These are phyloP conservation scores for Yponomeuta plumbellus DNA, from an alignment of 2,888 invertebrate genomes.

Conservation along the genomic window DNA sequence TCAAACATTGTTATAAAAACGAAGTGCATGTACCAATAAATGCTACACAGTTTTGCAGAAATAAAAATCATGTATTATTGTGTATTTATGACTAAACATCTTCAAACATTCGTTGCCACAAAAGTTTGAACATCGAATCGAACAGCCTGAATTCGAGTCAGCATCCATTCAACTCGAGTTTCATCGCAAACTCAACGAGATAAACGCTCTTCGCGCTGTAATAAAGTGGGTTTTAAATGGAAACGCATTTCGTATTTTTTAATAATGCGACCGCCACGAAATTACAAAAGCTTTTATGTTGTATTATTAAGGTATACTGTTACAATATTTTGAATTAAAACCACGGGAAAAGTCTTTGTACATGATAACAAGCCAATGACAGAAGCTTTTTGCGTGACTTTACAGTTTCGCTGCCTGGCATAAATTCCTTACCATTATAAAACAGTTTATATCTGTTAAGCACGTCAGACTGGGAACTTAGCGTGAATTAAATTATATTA, in stretches of 20 bases:
- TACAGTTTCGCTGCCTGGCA: neutral
- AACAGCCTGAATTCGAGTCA: too few relatives aligned
- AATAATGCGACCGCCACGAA: neutral
- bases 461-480: neutral
- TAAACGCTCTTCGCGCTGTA: constrained; percentile 21
- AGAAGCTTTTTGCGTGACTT: neutral
- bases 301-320: neutral
- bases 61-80: too few relatives aligned
- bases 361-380: neutral
- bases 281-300: neutral
- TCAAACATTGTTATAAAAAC: too few relatives aligned
- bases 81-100: too few relatives aligned
- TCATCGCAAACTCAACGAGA: neutral
- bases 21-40: too few relatives aligned
- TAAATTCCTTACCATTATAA: neutral
- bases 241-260: neutral
- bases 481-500: neutral
- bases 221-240: constrained; percentile 17
- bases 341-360: neutral
- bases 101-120: too few relatives aligned
- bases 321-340: neutral
- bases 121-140: too few relatives aligned
- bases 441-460: neutral
- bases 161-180: too few relatives aligned
- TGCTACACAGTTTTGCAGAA: too few relatives aligned